Conservation (phyloP, 2,888 invertebrate genomes). For the Azorinus chamasolen region DNA sequence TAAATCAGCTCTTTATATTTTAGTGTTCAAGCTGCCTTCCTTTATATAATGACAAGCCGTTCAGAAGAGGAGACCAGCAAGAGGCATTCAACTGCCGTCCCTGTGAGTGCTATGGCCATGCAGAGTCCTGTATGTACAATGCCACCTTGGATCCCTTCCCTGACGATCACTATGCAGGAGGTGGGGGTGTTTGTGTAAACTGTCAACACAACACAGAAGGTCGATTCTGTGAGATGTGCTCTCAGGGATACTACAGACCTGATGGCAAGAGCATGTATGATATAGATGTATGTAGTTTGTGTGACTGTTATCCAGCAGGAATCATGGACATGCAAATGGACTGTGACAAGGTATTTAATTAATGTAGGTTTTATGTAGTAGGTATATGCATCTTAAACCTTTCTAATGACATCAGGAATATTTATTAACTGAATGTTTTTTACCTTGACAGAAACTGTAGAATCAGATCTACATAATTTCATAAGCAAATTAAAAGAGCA, state of each 20-base stretch:
- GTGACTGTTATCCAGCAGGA: conserved; percentile 79
- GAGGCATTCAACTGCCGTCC: conserved; percentile 79
- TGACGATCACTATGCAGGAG: conserved; percentile 78
- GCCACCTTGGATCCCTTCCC: conserved; percentile 81
- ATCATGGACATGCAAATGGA: conserved; percentile 62
- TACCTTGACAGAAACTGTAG: too few relatives aligned
- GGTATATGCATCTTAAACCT: too few relatives aligned
- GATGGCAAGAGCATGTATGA: conserved; percentile 77
- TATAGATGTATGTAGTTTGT: conserved; percentile 79
- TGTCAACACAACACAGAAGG: conserved; percentile 84
- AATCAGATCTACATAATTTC: too few relatives aligned
- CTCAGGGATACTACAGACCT: conserved; percentile 76
- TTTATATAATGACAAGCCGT: conserved; percentile 85
- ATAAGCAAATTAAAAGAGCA: too few relatives aligned
- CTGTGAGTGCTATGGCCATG: conserved; percentile 84
- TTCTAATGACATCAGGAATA: too few relatives aligned
- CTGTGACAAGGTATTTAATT: conserved; percentile 84
- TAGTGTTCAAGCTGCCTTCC: conserved; percentile 85
- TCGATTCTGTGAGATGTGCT: conserved; percentile 81
- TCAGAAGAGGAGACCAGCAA: conserved; percentile 78
- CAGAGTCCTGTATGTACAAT: conserved; percentile 83
- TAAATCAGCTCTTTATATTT: too few relatives aligned
- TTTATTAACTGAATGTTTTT: too few relatives aligned
- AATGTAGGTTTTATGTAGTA: too few relatives aligned
- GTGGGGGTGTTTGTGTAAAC: conserved; percentile 84